Percentiles rank a stretch among this genome's conserved stretches.
These are phyloP conservation scores for Pteruthius melanotis DNA, from an alignment of 2,113 vertebrate genomes.

Conservation along the genomic window DNA sequence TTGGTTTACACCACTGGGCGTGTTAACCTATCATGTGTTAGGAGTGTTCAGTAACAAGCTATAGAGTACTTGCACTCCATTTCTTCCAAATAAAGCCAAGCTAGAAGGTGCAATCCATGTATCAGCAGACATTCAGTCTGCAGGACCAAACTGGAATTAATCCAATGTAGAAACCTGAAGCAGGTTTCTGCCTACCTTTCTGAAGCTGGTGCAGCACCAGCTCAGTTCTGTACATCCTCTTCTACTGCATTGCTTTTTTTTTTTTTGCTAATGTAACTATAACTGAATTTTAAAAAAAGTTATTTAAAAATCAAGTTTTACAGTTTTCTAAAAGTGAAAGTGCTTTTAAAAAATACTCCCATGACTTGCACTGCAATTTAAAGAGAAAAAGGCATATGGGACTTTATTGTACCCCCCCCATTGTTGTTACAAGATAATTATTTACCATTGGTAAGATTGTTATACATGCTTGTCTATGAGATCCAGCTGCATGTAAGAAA, in stretches of 20 bases:
- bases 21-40: neutral
- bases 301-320: neutral
- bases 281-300: too few species aligned
- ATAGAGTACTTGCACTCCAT: neutral
- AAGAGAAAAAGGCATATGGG: neutral
- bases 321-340: neutral
- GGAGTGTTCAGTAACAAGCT: neutral
- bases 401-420: accelerated
- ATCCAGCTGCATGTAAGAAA: neutral
- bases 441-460: neutral
- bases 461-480: accelerated
- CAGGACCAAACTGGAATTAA: neutral
- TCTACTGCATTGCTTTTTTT: neutral
- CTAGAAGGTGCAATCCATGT: neutral
- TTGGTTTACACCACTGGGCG: accelerated
- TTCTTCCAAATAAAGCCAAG: neutral
- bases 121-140: accelerated
- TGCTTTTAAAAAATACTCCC: neutral
- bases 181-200: too few species aligned
- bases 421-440: neutral
- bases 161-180: neutral
- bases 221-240: neutral
- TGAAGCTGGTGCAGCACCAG: too few species aligned
- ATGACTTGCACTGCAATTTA: neutral
- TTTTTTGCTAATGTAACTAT: neutral